Evolutionary conservation across 2,888 invertebrate genomes (phyloP), one percentile per base, ranked within the genome.

Genomic region (Pyrochroa serraticornis): DNA sequence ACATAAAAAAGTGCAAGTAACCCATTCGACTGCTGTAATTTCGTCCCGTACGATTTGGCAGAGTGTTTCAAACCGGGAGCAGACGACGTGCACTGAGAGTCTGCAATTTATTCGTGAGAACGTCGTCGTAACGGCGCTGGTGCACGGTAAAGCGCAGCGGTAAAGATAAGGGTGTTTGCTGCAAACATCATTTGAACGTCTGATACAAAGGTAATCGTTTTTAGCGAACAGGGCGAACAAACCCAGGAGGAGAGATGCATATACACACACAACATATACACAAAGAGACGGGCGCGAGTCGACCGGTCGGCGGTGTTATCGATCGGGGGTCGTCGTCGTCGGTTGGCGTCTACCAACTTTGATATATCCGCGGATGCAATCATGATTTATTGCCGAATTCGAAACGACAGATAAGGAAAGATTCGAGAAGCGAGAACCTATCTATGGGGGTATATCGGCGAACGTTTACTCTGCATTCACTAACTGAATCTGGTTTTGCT

Each of bases 321-420:
- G 64, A 64, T 62, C 60, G 60, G 45, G 9, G 30, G 49, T 30
- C n/a, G 30, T 44, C 48, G 49, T 39, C 56, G 22, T 46, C 54
- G 22, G 22, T 22, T 22, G 42, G 38, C 58, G 55, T 58, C 53
- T 56, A 52, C 56, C 54, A 37, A 32, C 45, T 48, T 45, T 41
- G 44, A 48, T 58, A 45, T 52, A 64, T 56, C 52, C 60, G 44
- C 57, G 55, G 52, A 56, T 60, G 58, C 62, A 51, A 60, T 60
- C 67, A 64, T 67, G 68, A 71, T 70, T 71, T 71, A 71, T 66
- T 57, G 70, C 53, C 66, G 54, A 65, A 69, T 67, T 64, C 51
- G 55, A 55, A 58, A 62, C 64, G 60, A 58, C 55, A 64, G 64
- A 69, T 64, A 66, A 64, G 50, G 50, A 56, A 60, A 60, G 54